These are phyloP conservation scores for Callipepla squamata DNA, from an alignment of 2,113 vertebrate species.

Conservation along the genomic window DNA sequence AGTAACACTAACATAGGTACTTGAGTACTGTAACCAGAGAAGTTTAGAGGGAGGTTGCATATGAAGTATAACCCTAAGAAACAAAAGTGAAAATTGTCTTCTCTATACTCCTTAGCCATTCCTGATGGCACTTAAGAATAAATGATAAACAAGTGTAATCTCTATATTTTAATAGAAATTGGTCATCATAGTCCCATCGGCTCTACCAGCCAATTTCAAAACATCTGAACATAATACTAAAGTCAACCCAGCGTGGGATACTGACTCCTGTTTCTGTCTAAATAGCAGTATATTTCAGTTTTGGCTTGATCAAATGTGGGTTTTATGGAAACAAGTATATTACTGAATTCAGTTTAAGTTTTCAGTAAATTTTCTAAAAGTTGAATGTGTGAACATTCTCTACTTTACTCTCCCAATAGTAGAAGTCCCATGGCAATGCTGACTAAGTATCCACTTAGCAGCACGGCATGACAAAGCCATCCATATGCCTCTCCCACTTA, in stretches of 20 bases:
- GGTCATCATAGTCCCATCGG: conserved; percentile 67
- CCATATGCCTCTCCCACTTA: not conserved
- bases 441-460: not conserved
- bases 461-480: not conserved
- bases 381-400: not conserved
- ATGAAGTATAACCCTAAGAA: conserved; percentile 1
- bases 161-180: conserved; percentile 58
- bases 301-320: conserved; percentile 1
- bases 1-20: conserved; percentile 22
- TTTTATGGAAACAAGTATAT: conserved; percentile 39
- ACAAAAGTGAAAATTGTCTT: conserved; percentile 16
- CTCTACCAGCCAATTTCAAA: conserved; percentile 47
- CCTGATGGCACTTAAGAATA: conserved; percentile 36
- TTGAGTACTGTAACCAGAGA: not conserved
- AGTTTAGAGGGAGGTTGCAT: not conserved
- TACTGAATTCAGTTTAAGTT: not conserved
- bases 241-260: conserved; percentile 69
- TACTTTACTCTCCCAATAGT: not conserved
- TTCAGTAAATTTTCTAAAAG: not conserved
- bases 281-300: conserved; percentile 50
- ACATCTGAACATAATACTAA: conserved; percentile 74
- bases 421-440: not conserved
- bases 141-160: conserved; percentile 47
- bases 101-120: conserved; percentile 31
- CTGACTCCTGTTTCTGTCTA: conserved; percentile 59